Conservation (phyloP, 2,888 invertebrate species). For the Slavum lentiscoides region DNA sequence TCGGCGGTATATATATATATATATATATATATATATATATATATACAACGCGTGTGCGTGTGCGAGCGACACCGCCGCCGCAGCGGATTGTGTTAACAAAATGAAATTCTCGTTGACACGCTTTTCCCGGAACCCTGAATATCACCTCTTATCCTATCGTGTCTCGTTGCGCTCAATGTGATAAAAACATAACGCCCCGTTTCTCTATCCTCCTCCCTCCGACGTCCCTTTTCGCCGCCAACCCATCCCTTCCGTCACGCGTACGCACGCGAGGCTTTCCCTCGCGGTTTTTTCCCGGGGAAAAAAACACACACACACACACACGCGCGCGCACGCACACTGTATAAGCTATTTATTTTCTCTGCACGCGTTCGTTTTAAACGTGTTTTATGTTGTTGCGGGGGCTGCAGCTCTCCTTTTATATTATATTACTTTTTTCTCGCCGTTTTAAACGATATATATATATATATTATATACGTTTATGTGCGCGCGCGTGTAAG, state of each 20-base stretch:
- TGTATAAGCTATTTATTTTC: slow-evolving; percentile 50
- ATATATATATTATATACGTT: slow-evolving; percentile 4
- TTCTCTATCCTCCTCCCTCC: slow-evolving; percentile 15
- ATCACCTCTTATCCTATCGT: slow-evolving; percentile 23
- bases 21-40: no score
- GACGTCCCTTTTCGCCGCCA: not conserved
- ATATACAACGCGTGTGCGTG: not conserved
- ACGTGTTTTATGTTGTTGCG: slow-evolving; percentile 51
- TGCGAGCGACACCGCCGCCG: slow-evolving; percentile 12
- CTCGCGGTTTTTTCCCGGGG: slow-evolving; percentile 37
- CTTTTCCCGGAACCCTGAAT: slow-evolving; percentile 50
- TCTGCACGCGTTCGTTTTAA: slow-evolving; percentile 48
- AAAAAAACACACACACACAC: not conserved
- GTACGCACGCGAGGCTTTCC: slow-evolving; percentile 10
- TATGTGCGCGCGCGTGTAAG: not conserved
- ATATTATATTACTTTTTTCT: slow-evolving; percentile 47
- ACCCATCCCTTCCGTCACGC: not conserved
- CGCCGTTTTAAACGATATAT: slow-evolving; percentile 51
- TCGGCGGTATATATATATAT: slow-evolving; percentile 4
- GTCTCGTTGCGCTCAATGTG: slow-evolving; percentile 30
- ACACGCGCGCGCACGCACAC: not conserved
- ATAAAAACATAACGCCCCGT: slow-evolving; percentile 53
- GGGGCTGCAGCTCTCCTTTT: slow-evolving; percentile 24
- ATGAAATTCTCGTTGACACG: slow-evolving; percentile 54
- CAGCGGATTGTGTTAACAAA: slow-evolving; percentile 52